phyloP scores from a whole-genome alignment of 92 coral and sea anemone species.

The Umimayanthus kanabou region DNA sequence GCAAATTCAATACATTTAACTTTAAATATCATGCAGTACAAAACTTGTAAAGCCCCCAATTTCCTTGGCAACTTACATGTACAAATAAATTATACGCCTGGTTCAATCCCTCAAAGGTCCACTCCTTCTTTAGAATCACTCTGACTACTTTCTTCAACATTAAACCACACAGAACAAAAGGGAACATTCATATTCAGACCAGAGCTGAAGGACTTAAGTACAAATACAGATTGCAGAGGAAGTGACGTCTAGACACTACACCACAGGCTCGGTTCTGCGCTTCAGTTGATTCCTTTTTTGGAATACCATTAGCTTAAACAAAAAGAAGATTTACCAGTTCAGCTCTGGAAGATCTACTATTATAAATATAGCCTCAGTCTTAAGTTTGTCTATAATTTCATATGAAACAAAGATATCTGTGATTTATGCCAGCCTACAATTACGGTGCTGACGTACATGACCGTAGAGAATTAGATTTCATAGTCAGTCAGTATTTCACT shows the following conservation, averaged over 20 bases:
- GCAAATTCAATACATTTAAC: not conserved
- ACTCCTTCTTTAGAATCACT: not conserved
- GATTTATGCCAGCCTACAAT: too few relatives aligned
- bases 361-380: not conserved
- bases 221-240: not conserved
- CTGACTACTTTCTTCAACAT: not conserved
- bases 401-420: too few relatives aligned
- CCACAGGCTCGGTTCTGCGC: not conserved
- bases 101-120: not conserved
- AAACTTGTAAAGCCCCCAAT: not conserved
- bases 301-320: conserved; percentile 16
- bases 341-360: not conserved
- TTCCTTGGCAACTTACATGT: not conserved
- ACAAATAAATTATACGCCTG: not conserved
- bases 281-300: conserved; percentile 26
- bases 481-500: too few relatives aligned
- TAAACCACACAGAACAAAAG: not conserved
- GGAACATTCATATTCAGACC: not conserved
- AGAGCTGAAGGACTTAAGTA: not conserved
- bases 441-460: too few relatives aligned
- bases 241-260: conserved; percentile 13
- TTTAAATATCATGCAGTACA: too few relatives aligned
- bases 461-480: too few relatives aligned
- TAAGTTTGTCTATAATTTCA: not conserved
- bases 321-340: not conserved